Evolutionary conservation across 2,888 invertebrate genomes (phyloP).

Genomic region (Papilio protenor): DNA sequence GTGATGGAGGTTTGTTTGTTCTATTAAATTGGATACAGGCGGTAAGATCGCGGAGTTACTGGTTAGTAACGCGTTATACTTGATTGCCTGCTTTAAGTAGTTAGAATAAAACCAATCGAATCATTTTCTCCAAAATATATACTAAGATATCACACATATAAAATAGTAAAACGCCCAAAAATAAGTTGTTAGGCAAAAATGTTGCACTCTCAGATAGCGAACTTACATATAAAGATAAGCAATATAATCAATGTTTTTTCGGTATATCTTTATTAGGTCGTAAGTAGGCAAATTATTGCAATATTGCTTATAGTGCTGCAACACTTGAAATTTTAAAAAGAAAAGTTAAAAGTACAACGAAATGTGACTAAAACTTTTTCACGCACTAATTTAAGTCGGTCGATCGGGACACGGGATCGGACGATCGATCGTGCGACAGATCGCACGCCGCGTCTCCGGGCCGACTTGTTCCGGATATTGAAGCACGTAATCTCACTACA

Average conservation of each 20-base stretch:
- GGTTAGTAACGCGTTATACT: constrained; percentile 12
- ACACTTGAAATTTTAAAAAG: constrained; percentile 55
- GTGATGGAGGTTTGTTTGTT: constrained; percentile 59
- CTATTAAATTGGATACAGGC: constrained; percentile 58
- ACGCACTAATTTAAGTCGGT: constrained; percentile 58
- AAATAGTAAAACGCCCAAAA: neutral
- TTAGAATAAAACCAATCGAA: neutral
- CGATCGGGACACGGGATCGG: constrained; percentile 46
- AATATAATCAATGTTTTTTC: constrained; percentile 48
- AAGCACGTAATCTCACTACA: constrained; percentile 83
- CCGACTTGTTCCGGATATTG: constrained; percentile 80
- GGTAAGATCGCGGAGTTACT: constrained; percentile 5
- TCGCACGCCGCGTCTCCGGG: constrained; percentile 50
- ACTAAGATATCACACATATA: neutral
- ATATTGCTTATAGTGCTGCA: constrained; percentile 55
- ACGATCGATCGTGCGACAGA: constrained; percentile 44
- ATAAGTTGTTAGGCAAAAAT: constrained; percentile 20
- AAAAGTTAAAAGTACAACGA: constrained; percentile 56
- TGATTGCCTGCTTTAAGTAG: neutral
- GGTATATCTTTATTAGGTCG: constrained; percentile 48
- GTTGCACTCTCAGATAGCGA: constrained; percentile 6
- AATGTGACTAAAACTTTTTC: constrained; percentile 59
- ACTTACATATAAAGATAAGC: neutral
- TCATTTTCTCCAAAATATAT: neutral
- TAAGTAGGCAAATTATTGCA: constrained; percentile 47